Evolutionary conservation across 2,113 vertebrate species (phyloP).

Genomic region (Reinhardtius hippoglossoides): DNA sequence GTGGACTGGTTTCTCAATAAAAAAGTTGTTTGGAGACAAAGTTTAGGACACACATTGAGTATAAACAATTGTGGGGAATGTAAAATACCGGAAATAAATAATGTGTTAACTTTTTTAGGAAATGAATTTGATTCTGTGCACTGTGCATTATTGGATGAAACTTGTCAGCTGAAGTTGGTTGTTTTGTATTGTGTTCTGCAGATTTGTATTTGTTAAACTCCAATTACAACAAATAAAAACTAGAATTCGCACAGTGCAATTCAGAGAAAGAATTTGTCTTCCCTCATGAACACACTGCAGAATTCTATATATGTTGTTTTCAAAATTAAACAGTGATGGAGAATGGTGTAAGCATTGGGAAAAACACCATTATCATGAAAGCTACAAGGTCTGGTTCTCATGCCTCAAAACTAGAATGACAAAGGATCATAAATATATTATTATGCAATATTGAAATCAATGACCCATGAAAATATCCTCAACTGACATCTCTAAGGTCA

Average conservation of each 20-base stretch:
- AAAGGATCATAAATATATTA: neutral
- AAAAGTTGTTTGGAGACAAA: neutral
- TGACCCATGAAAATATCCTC: no score
- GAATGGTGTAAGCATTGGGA: neutral
- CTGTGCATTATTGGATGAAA: neutral
- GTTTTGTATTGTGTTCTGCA: conserved; percentile 10
- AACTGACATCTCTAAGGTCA: no score
- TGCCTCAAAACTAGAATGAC: neutral
- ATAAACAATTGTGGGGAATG: no score
- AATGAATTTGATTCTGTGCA: neutral
- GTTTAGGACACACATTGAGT: neutral
- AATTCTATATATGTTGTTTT: neutral
- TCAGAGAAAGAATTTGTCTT: neutral
- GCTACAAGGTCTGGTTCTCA: neutral
- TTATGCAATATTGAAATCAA: no score
- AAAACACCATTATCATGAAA: neutral
- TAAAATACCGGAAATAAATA: neutral
- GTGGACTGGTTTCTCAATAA: conserved; percentile 11
- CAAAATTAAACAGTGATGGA: conserved; percentile 1
- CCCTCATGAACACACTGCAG: neutral
- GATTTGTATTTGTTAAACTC: conserved; percentile 17
- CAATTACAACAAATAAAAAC: neutral
- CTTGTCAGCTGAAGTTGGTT: conserved; percentile 2
- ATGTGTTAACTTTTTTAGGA: neutral
- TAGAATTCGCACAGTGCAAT: neutral